Evolutionary conservation across 2,113 vertebrate genomes (phyloP), one percentile per base, ranked within the genome.

Genomic region (Noturus placidus): DNA sequence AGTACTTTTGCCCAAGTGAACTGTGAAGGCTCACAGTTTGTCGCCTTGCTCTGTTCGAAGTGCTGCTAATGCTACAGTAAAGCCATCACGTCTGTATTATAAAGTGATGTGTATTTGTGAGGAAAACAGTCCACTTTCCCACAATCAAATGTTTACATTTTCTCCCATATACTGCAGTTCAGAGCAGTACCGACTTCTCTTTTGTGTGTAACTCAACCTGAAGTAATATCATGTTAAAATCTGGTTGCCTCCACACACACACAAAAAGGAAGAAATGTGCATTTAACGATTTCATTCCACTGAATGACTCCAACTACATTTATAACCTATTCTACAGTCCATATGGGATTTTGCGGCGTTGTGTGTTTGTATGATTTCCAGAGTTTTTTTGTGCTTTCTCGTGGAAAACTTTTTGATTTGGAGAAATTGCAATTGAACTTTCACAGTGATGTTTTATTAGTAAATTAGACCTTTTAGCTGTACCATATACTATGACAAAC

Each of bases 1-100:
- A 79, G 78, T 70, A 89, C 87, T 91, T 90, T 91, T 77, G 27
- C 83, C 78, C 33, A 78, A 87, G 54, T 83, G 59, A 38, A 84
- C 82, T 72, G 65, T 86, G 54, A 81, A 81, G 54, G 9, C 78
- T 80, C 22, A 3, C n/a, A 80, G 52, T 80, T 57, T 76, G 72
- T 76, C 22, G 20, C 50, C 42, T 76, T 50, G 20, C 38, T 30
- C 77, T 79, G 50, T 30, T 19, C 5, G 27, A 13, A n/a, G 27
- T 15, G 10, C 42, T 50, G 42, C 19, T 46, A 46, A 38, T 74
- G 35, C 72, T 11, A 46, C 3, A 78, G 20, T 13, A 4, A 76
- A 76, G 35, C 20, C 38, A 3, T 78, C 25, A 78, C 3, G 19
- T 38, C 11, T 22, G 70, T 42, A 42, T 20, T 6, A 38, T 42